Base-by-base conservation (phyloP, 2,113 vertebrate species). In the Archilochus colubris region DNA sequence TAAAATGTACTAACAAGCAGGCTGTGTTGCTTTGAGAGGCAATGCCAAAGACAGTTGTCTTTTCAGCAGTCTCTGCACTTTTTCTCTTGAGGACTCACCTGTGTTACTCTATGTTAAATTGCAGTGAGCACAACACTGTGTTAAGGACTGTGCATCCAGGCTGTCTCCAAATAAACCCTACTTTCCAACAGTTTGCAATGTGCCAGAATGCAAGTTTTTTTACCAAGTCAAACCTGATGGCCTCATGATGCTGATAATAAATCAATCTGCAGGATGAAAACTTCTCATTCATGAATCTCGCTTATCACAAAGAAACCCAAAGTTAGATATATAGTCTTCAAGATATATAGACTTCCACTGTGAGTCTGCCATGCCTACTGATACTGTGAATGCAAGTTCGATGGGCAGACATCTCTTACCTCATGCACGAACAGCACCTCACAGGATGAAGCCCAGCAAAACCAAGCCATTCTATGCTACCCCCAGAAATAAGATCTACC, bases 401-500 rank as follows among this genome's bases (percentile, higher is more conserved):
- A 91, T 13, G 30, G 54, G 66, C 16, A 38, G 20, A 70, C 1
- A 1, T 50, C 53, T 79, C 58, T 36, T 40, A 51, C 7, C 11
- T 27, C 5, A 0, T 27, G n/a, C 15, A 90, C 33, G 30, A 55
- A 63, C 10, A 81, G 61, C 43, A 80, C 12, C 30, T 63, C 2
- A 0, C 14, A 75, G 61, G 24, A 91, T 18, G 7, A 82, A n/a
- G 8, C n/a, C 12, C 44, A 72, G 19, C 4, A 94, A 57, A 67
- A 93, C 74, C 14, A 88, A 89, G 14, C 4, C 53, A 40, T 67
- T 74, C 44, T 33, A 3, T 7, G 19, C 28, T 44, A 55, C 18
- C 3, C n/a, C 18, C 57, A 87, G 50, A 88, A 82, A 6, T 33
- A 62, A 57, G 18, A 76, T 55, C 68, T 98, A 99, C 99, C 98